phyloP scores from a whole-genome alignment of 1,140 invertebrate species.

The Zaprionus nigranus region DNA sequence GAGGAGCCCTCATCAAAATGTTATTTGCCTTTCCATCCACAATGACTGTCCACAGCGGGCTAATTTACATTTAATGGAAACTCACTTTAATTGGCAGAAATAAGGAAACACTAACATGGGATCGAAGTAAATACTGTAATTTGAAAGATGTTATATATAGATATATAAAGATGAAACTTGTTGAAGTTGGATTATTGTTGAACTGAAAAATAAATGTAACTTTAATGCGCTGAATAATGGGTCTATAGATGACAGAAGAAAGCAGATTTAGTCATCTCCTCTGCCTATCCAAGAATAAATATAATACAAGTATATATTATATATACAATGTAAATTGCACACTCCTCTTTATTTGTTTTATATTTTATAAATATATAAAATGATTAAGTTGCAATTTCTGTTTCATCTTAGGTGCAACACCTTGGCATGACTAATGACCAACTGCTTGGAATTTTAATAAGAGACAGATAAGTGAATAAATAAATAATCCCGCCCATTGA shows the following conservation, averaged over 20 bases:
- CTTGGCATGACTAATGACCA: conserved; percentile 20
- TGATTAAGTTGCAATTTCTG: neutral
- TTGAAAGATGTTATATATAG: neutral
- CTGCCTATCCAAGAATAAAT: too few relatives aligned
- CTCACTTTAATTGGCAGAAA: neutral
- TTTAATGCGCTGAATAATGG: too few relatives aligned
- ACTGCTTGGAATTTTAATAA: conserved; percentile 37
- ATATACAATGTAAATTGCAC: too few relatives aligned
- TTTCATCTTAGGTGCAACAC: conserved; percentile 19
- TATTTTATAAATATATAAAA: neutral
- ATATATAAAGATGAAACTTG: neutral
- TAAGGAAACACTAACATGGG: neutral
- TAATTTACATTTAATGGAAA: neutral
- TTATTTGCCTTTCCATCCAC: conserved; percentile 9
- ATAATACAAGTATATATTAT: too few relatives aligned
- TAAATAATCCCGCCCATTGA: conserved; percentile 13
- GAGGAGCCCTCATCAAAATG: neutral
- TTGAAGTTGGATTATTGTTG: neutral
- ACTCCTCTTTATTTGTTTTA: neutral
- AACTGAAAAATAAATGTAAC: too few relatives aligned
- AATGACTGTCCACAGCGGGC: conserved; percentile 7
- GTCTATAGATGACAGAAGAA: too few relatives aligned
- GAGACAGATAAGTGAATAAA: conserved; percentile 4
- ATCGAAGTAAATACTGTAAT: neutral
- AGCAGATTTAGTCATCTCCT: too few relatives aligned